Conservation (phyloP, 2,113 vertebrate species). For the Felis catus region F.catus_Fca126_mat1.0 CM031416.1:78711001-78711500, state of each 20-base stretch:
- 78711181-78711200: background rate
- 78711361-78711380: background rate
- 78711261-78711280: background rate
- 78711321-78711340: background rate
- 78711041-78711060: constrained; percentile 8
- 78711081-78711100: constrained; percentile 74
- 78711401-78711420: background rate
- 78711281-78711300: background rate
- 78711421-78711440: background rate
- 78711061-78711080: constrained; percentile 59
- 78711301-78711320: background rate
- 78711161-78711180: constrained; percentile 59
- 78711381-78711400: background rate
- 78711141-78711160: constrained; percentile 66
- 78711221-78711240: background rate
- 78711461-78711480: background rate
- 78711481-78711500: constrained; percentile 14
- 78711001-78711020: constrained; percentile 8
- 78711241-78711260: background rate
- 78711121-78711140: constrained; percentile 76
- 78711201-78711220: background rate
- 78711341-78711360: background rate
- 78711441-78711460: background rate
- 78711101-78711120: constrained; percentile 74
- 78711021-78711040: constrained; percentile 36